phyloP scores from a whole-genome alignment of 2,888 invertebrate species.

The Hydropsyche betteni region DNA sequence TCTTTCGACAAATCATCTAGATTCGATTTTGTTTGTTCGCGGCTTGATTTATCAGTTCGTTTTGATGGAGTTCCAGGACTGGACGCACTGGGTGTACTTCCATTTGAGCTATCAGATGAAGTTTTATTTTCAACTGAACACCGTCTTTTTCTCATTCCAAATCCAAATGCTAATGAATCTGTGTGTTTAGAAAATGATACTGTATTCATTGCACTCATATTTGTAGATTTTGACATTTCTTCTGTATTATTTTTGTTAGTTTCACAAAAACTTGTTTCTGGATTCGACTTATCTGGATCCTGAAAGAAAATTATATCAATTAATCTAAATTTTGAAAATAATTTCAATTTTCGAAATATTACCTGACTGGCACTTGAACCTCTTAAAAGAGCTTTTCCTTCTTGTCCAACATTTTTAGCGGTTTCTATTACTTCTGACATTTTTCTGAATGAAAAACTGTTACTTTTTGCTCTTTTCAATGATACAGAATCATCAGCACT shows the following conservation, averaged over 20 bases:
- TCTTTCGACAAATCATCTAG: conserved; percentile 42
- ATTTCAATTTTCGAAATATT: neutral
- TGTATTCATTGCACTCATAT: conserved; percentile 35
- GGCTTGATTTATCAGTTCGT: conserved; percentile 39
- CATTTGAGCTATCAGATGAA: conserved; percentile 69
- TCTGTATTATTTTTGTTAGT: conserved; percentile 60
- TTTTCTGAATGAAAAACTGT: conserved; percentile 61
- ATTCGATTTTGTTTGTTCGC: conserved; percentile 29
- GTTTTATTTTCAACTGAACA: conserved; percentile 68
- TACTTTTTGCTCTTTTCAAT: conserved; percentile 57
- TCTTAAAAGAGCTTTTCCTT: conserved; percentile 61
- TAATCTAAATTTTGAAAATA: neutral
- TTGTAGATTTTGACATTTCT: conserved; percentile 51
- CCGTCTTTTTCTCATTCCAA: conserved; percentile 70
- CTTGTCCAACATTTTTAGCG: conserved; percentile 54
- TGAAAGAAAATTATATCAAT: conserved; percentile 13
- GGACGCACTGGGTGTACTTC: conserved; percentile 69
- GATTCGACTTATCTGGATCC: conserved; percentile 59
- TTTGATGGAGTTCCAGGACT: conserved; percentile 66
- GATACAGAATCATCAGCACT: conserved; percentile 55
- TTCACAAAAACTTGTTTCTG: conserved; percentile 59
- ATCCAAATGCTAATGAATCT: conserved; percentile 53
- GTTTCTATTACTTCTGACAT: conserved; percentile 67
- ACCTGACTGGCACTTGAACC: conserved; percentile 51
- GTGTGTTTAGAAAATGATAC: conserved; percentile 50